Conservation (phyloP, 2,113 vertebrate species). For the Porphyrio hochstetteri region DNA sequence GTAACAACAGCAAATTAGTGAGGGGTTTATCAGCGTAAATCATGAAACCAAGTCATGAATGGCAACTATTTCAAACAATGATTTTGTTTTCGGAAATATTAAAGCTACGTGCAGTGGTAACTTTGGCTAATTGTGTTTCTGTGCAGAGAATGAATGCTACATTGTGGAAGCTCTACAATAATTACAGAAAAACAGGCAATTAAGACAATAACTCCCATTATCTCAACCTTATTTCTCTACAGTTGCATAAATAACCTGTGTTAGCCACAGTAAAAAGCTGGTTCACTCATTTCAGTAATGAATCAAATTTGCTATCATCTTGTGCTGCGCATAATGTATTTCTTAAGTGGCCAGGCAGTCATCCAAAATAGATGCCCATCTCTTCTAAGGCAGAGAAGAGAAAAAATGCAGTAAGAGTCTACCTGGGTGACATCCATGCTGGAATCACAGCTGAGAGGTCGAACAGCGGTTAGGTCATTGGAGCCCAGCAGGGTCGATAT, state of each 20-base stretch:
- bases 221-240: constrained; percentile 31
- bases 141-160: constrained; percentile 43
- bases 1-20: constrained; percentile 65
- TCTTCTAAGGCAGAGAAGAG: constrained; percentile 32
- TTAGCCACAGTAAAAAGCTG: constrained; percentile 32
- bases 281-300: neutral
- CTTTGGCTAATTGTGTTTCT: constrained; percentile 57
- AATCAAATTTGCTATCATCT: constrained; percentile 15
- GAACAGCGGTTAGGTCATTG: constrained; percentile 93
- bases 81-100: constrained; percentile 14
- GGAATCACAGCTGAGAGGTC: constrained; percentile 87
- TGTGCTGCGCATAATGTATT: neutral
- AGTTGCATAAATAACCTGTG: constrained; percentile 54
- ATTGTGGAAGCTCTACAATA: constrained; percentile 61
- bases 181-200: constrained; percentile 70
- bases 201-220: constrained; percentile 66
- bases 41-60: constrained; percentile 46
- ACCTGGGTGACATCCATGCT: constrained; percentile 99
- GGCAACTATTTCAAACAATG: constrained; percentile 58
- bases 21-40: constrained; percentile 57
- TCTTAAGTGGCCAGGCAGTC: constrained; percentile 40
- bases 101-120: constrained; percentile 45
- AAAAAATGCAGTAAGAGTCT: constrained; percentile 13
- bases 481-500: constrained; percentile 98
- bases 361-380: constrained; percentile 18